Conservation (phyloP, 64 coral and sea anemone genomes). For the Actinia equina region DNA sequence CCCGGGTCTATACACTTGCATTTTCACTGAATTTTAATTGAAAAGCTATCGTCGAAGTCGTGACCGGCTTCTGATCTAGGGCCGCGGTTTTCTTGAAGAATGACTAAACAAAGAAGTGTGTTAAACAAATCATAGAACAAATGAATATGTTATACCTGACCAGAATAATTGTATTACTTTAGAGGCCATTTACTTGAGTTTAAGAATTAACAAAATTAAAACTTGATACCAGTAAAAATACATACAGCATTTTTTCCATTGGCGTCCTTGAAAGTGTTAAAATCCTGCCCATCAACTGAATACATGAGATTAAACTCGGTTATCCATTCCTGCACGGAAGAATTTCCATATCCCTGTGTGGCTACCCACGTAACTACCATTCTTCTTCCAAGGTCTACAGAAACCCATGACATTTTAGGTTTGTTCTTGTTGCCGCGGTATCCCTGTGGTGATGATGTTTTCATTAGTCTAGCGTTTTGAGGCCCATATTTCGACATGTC, state of each 20-base stretch:
- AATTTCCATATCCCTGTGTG: constrained; percentile 44
- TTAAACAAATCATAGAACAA: too few relatives aligned
- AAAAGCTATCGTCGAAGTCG: too few relatives aligned
- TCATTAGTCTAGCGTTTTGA: constrained; percentile 32
- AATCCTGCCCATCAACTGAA: neutral
- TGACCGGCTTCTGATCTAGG: too few relatives aligned
- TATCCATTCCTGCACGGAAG: constrained; percentile 41
- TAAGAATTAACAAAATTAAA: too few relatives aligned
- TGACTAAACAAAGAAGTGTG: too few relatives aligned
- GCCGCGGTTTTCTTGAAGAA: too few relatives aligned
- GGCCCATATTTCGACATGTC: constrained; percentile 30
- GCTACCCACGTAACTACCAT: constrained; percentile 44
- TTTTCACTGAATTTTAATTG: too few relatives aligned
- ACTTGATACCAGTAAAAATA: neutral
- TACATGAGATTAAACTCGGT: constrained; percentile 31
- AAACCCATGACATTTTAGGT: neutral
- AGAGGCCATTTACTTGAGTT: too few relatives aligned
- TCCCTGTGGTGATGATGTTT: constrained; percentile 22
- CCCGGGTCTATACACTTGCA: too few relatives aligned
- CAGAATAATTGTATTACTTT: too few relatives aligned
- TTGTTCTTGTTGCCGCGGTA: constrained; percentile 5
- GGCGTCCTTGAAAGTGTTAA: neutral
- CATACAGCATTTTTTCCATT: neutral
- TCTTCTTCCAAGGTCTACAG: constrained; percentile 9
- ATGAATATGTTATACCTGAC: too few relatives aligned